Evolutionary conservation across 2,797 vertebrate species (phyloP), one percentile per base, ranked within the genome.

Genomic region (Hoplostethus mediterraneus): DNA sequence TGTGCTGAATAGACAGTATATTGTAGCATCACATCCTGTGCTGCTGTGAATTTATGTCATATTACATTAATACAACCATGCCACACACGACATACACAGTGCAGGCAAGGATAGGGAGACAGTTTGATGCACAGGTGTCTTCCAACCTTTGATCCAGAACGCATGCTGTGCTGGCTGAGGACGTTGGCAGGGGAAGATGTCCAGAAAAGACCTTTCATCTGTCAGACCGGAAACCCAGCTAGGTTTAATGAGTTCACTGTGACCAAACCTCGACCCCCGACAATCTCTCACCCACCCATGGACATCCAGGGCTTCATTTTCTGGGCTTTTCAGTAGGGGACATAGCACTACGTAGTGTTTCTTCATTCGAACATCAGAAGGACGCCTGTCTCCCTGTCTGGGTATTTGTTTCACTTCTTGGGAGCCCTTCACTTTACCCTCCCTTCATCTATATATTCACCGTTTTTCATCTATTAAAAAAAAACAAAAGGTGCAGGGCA

Each of bases 31-130:
- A 14, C 62, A 58, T 82, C 80, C 61, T 72, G 66, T 2, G 55
- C 65, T 68, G 65, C 58, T 28, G 45, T 51, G 61, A 64, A 74
- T 76, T 77, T 54, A 58, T 52, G 54, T 71, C 73, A 65, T 49
- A 68, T 81, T 76, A 82, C 45, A 77, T 79, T 74, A 63, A 82
- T 63, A 84, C 86, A 85, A 79, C 42, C 71, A 52, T 13, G 70
- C 16, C 51, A 82, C 45, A n/a, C 47, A 38, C 40, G 16, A 47
- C 0, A 1, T 54, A 65, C 53, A 13, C 48, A 14, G 53, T 13
- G 63, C 59, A 71, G 55, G 62, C n/a, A 8, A 58, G 58, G 69
- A 64, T 45, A 38, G 4, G 2, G 21, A 60, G 42, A 45, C 65
- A 7, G 47, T 21, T 31, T 49, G 69, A 70, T 64, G 67, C 61